Evolutionary conservation across 2,888 invertebrate genomes (phyloP), one percentile per base, ranked within the genome.

Genomic region (Epirrita christyi): DNA sequence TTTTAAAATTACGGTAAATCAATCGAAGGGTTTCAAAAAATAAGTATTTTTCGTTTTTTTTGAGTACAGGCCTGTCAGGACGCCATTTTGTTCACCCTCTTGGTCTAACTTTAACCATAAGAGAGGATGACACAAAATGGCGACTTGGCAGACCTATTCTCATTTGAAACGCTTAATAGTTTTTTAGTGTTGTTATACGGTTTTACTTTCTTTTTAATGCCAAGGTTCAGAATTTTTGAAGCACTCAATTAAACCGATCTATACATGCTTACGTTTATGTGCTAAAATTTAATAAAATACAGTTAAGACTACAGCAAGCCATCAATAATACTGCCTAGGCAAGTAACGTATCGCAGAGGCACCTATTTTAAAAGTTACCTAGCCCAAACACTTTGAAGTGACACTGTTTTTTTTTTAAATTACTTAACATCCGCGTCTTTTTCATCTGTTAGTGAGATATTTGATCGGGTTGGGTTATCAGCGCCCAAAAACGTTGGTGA

Each of bases 1-100:
- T 54, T 43, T 41, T 46, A 41, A 53, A 44, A 45, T 10, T 48
- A 57, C 15, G 36, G 21, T 59, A 58, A 56, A 61, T 57, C 56
- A 59, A 53, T 49, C 52, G 52, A 40, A 48, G 40, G 55, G 54
- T 38, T 43, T 53, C 41, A 38, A 40, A 40, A 9, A 13, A 15
- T 14, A 13, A 13, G 6, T 32, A 32, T 32, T 32, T 5, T 32
- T 5, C 32, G 9, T 32, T 32, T 32, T 32, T 7, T 5, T 3
- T 7, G 8, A 32, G 9, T 7, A 29, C 0, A 32, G 32, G 9
- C 32, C 8, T 5, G 32, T 7, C 32, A 5, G 21, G 44, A 34
- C 46, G 53, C 53, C 53, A 46, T 53, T 41, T 46, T 53, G 40
- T 46, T 52, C 5, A 6, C 32, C 32, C 5, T 32, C 32, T 32